Percentiles rank a stretch among this genome's conserved stretches.
Evolutionary conservation across 2,113 vertebrate genomes (phyloP).

Genomic region (Rallus limicola): DNA sequence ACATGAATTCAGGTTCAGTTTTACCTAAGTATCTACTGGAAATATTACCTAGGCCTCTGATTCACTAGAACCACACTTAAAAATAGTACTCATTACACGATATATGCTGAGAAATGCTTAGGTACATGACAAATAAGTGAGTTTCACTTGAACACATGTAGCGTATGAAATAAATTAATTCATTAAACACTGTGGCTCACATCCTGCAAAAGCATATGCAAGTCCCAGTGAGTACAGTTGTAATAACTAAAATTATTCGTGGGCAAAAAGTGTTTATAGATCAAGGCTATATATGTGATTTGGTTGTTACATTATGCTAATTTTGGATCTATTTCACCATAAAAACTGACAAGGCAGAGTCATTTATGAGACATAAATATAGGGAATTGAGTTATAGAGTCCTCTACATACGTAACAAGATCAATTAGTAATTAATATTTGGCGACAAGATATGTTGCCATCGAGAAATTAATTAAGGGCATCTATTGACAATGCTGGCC

Average conservation of each 20-base stretch:
- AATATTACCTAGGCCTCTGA: not conserved
- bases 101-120: conserved; percentile 19
- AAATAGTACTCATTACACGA: not conserved
- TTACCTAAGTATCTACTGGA: not conserved
- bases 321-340: conserved; percentile 57
- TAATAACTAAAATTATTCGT: conserved; percentile 57
- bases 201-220: conserved; percentile 5
- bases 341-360: conserved; percentile 66
- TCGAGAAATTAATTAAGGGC: conserved; percentile 19
- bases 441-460: not conserved
- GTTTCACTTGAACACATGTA: not conserved
- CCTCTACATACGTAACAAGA: conserved; percentile 23
- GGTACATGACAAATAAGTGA: not conserved
- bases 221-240: conserved; percentile 24
- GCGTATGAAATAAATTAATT: conserved; percentile 43
- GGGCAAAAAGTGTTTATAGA: conserved; percentile 41
- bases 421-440: conserved; percentile 62
- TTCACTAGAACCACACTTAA: not conserved
- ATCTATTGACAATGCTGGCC: not conserved
- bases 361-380: conserved; percentile 50
- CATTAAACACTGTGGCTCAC: conserved; percentile 17
- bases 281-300: conserved; percentile 1
- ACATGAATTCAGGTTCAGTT: not conserved
- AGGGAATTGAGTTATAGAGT: conserved; percentile 33
- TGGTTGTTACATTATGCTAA: conserved; percentile 58